phyloP scores from a whole-genome alignment of 1,140 invertebrate genomes.

The Pseudomyrmex flavicornis region DNA sequence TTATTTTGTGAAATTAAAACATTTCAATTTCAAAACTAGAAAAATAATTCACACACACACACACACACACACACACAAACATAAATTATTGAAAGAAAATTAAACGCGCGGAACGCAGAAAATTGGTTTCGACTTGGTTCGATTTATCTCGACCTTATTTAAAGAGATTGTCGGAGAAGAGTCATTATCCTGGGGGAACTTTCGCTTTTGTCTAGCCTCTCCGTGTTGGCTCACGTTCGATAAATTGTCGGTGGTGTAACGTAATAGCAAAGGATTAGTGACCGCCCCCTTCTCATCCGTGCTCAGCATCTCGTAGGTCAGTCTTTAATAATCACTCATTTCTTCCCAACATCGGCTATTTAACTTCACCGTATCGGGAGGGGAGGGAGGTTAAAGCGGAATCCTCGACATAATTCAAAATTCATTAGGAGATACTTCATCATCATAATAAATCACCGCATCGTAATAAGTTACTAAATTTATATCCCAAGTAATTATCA shows the following conservation, averaged over 20 bases:
- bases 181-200: conserved; percentile 72
- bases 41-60: too few relatives aligned
- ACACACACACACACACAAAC: neutral
- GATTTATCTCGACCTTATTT: conserved; percentile 61
- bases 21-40: too few relatives aligned
- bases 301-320: conserved; percentile 63
- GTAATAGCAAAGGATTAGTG: conserved; percentile 72
- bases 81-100: conserved; percentile 19
- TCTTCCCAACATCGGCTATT: conserved; percentile 57
- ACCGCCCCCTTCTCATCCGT: conserved; percentile 61
- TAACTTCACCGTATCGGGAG: conserved; percentile 55
- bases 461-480: neutral
- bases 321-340: conserved; percentile 67
- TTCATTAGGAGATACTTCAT: conserved; percentile 32
- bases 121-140: conserved; percentile 51
- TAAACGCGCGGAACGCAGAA: conserved; percentile 17
- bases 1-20: too few relatives aligned
- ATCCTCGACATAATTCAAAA: conserved; percentile 45
- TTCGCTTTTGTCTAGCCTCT: conserved; percentile 59
- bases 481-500: neutral
- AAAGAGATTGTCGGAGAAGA: conserved; percentile 64
- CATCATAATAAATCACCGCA: too few relatives aligned
- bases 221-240: conserved; percentile 68
- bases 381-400: conserved; percentile 54
- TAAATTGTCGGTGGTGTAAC: conserved; percentile 73